Evolutionary conservation across 2,113 vertebrate genomes (phyloP).

Genomic region (Phaethornis superciliosus): DNA sequence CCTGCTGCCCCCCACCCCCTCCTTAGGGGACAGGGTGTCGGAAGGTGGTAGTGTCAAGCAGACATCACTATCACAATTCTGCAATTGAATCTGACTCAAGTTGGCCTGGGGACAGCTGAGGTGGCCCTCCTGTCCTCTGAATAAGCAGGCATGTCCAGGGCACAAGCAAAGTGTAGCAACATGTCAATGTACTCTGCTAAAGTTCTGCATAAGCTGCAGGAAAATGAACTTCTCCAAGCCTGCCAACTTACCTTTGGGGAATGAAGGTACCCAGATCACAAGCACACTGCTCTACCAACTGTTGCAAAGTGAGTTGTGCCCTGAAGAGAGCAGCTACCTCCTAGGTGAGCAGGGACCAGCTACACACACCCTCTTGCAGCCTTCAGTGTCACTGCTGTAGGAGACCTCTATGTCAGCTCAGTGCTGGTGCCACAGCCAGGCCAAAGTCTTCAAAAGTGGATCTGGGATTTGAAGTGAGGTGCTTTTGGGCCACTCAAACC

Average conservation of each 20-base stretch:
- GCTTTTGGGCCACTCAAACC: background rate
- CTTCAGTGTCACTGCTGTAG: background rate
- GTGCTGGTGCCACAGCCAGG: background rate
- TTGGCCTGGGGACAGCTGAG: background rate
- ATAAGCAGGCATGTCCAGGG: background rate
- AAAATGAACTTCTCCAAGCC: background rate
- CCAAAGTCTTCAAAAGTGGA: background rate
- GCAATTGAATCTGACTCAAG: background rate
- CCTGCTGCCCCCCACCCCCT: background rate
- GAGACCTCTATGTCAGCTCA: fast-evolving
- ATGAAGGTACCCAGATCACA: background rate
- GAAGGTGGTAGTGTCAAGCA: background rate
- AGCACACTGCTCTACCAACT: background rate
- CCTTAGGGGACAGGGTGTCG: fast-evolving
- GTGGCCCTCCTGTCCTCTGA: fast-evolving
- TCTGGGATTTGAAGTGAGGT: background rate
- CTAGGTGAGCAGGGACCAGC: background rate
- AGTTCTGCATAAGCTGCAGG: background rate
- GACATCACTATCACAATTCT: fast-evolving
- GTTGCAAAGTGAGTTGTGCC: fast-evolving
- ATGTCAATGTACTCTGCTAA: background rate
- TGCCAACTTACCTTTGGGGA: background rate
- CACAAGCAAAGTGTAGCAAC: background rate
- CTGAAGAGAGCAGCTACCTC: background rate
- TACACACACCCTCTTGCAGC: fast-evolving